Evolutionary conservation across 92 coral and sea anemone genomes (phyloP).

Genomic region (Porites evermanni): DNA sequence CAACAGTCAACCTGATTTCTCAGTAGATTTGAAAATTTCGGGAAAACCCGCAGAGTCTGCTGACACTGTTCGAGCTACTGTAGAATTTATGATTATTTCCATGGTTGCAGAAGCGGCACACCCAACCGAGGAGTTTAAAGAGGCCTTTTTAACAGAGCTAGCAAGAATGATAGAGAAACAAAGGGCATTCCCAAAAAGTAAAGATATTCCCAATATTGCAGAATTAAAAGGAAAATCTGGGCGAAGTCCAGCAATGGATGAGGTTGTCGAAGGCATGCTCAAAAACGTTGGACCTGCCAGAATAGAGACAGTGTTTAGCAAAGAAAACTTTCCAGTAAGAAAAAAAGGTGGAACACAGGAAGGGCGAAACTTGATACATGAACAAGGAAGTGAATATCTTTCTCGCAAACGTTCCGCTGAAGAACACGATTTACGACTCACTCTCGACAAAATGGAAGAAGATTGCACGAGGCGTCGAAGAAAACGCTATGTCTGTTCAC

Average conservation of each 20-base stretch:
- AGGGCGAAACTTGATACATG: slow-evolving; percentile 31
- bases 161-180: slow-evolving; percentile 9
- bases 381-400: slow-evolving; percentile 9
- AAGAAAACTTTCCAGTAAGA: slow-evolving; percentile 23
- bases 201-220: slow-evolving; percentile 41
- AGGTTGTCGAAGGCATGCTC: slow-evolving; percentile 1
- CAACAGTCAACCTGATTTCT: slow-evolving; percentile 29
- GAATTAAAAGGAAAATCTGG: slow-evolving; percentile 12
- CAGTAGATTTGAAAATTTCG: not conserved
- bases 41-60: not conserved
- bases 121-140: slow-evolving; percentile 26
- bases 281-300: not conserved
- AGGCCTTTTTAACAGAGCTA: slow-evolving; percentile 14
- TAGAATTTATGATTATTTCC: slow-evolving; percentile 53
- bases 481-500: slow-evolving; percentile 30
- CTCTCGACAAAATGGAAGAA: not conserved
- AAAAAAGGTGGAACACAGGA: slow-evolving; percentile 19
- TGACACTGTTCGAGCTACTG: slow-evolving; percentile 41
- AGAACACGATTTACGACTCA: slow-evolving; percentile 35
- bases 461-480: slow-evolving; percentile 31
- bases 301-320: slow-evolving; percentile 21
- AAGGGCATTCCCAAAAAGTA: slow-evolving; percentile 22
- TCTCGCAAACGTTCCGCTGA: slow-evolving; percentile 31
- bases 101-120: slow-evolving; percentile 73
- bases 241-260: slow-evolving; percentile 56